Conservation (phyloP, 1,140 invertebrate species). For the Saxidomus purpurata region DNA sequence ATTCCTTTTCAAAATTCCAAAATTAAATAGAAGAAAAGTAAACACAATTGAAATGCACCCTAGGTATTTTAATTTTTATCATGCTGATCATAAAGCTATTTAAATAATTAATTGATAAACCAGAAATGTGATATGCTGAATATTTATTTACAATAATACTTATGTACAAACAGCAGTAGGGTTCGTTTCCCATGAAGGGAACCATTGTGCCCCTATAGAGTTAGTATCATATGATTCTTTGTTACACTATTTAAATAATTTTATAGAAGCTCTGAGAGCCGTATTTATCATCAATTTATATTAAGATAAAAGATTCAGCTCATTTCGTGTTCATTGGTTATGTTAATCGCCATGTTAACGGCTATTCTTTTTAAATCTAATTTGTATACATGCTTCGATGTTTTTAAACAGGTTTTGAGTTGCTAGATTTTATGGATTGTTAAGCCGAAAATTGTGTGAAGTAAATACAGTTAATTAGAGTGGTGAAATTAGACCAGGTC, state of each 20-base stretch:
- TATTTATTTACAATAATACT: background rate
- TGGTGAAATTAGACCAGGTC: conserved; percentile 6
- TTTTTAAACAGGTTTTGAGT: background rate
- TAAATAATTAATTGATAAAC: background rate
- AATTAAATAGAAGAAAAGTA: too few species aligned
- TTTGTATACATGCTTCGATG: background rate
- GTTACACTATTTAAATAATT: background rate
- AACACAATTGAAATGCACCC: too few species aligned
- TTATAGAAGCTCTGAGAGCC: background rate
- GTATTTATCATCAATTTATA: conserved; percentile 1
- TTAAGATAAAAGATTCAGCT: background rate
- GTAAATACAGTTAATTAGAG: conserved; percentile 27
- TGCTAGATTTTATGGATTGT: background rate
- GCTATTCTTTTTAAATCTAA: background rate
- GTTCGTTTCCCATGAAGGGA: conserved; percentile 30
- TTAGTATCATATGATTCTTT: background rate
- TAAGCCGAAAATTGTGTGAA: background rate
- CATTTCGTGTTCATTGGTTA: conserved; percentile 5
- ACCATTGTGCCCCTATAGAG: background rate
- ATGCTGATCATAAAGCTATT: background rate
- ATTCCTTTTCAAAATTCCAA: too few species aligned
- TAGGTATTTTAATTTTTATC: conserved; percentile 2
- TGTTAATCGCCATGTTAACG: conserved; percentile 5
- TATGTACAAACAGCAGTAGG: background rate
- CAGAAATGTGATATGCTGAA: background rate